Evolutionary conservation across 2,888 invertebrate genomes (phyloP).

Genomic region (Lasius platythorax): DNA sequence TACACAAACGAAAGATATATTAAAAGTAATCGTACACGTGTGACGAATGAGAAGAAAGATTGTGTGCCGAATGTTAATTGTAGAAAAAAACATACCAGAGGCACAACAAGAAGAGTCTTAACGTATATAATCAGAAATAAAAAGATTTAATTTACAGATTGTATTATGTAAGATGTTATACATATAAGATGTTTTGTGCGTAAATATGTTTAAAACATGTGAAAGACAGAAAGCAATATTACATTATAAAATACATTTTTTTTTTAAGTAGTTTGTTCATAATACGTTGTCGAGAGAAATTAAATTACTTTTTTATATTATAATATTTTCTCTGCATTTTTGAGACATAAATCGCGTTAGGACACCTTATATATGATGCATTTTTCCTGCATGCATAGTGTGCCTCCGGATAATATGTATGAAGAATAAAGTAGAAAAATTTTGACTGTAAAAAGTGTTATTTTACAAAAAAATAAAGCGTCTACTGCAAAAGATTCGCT

Average conservation of each 20-base stretch:
- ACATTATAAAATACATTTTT: neutral
- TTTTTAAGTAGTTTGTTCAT: neutral
- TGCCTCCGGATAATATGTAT: conserved; percentile 32
- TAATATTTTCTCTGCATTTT: neutral
- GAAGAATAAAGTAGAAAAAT: conserved; percentile 9
- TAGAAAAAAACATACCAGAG: conserved; percentile 59
- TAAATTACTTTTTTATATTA: neutral
- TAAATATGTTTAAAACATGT: neutral
- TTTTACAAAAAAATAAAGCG: conserved; percentile 57
- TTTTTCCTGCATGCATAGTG: neutral
- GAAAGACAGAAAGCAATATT: neutral
- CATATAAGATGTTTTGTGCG: neutral
- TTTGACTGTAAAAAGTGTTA: conserved; percentile 33
- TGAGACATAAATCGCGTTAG: neutral
- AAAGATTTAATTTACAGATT: conserved; percentile 4
- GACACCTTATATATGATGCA: neutral
- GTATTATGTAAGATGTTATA: neutral
- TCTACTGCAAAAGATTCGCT: conserved; percentile 44
- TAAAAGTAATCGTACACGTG: conserved; percentile 55
- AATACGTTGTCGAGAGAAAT: neutral
- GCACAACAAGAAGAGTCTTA: conserved; percentile 51
- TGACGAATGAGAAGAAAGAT: conserved; percentile 31
- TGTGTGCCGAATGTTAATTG: conserved; percentile 54
- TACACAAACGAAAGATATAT: conserved; percentile 49
- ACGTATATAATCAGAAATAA: neutral